Evolutionary conservation across 2,888 invertebrate genomes (phyloP).

Genomic region (Idaea biselata): DNA sequence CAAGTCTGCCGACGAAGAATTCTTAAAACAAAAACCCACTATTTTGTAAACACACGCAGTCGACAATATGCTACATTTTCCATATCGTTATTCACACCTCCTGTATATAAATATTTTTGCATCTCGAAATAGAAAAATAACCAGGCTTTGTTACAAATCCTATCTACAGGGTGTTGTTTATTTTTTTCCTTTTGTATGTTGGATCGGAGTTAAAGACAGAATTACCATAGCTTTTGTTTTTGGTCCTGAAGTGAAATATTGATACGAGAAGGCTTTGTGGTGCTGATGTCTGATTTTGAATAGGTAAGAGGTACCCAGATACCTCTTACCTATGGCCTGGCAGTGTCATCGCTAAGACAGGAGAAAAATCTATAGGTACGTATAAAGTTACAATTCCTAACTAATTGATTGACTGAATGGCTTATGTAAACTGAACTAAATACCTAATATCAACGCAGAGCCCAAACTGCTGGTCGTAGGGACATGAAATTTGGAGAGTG

Average conservation of each 20-base stretch:
- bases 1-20: no score
- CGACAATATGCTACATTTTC: not conserved
- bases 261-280: not conserved
- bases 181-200: not conserved
- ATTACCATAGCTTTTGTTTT: constrained; percentile 1
- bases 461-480: no score
- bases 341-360: no score
- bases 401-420: no score
- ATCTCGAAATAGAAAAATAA: not conserved
- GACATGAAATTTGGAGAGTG: no score
- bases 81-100: not conserved
- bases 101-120: not conserved
- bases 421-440: no score
- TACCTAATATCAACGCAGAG: no score
- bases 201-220: not conserved
- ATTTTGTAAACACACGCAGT: no score
- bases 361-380: no score
- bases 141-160: not conserved
- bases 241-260: not conserved
- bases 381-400: no score
- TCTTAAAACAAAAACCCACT: no score
- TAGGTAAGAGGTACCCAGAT: not conserved
- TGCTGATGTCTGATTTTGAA: not conserved
- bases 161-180: not conserved
- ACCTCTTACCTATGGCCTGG: no score